A percentile compares a stretch with the other conserved stretches of the same genome.
phyloP scores from a whole-genome alignment of 2,888 invertebrate species.

The Chloroclysta siterata region DNA sequence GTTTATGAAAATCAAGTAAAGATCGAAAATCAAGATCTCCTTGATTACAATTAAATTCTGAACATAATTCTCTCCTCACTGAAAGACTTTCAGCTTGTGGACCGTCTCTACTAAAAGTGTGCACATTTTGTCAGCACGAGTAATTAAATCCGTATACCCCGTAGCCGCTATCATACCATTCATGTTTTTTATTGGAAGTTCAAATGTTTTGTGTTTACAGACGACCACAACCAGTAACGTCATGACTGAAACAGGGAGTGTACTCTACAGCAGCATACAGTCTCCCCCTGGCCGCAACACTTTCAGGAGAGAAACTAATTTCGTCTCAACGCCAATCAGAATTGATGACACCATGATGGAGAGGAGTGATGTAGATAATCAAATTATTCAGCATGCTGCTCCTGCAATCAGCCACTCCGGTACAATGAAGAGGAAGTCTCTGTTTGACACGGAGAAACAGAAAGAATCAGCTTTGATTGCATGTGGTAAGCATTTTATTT shows the following conservation, averaged over 20 bases:
- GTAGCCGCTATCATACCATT: too few relatives aligned
- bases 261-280: conserved; percentile 47
- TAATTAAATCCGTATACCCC: too few relatives aligned
- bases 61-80: too few relatives aligned
- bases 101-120: too few relatives aligned
- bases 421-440: conserved; percentile 60
- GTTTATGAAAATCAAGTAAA: too few relatives aligned
- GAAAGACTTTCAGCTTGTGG: too few relatives aligned
- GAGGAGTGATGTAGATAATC: conserved; percentile 47
- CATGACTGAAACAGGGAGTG: conserved; percentile 45
- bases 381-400: conserved; percentile 52
- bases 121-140: too few relatives aligned
- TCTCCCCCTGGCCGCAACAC: conserved; percentile 47
- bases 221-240: conserved; percentile 23
- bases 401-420: conserved; percentile 52
- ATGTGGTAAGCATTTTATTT: conserved; percentile 45
- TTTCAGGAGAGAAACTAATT: conserved; percentile 52
- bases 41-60: too few relatives aligned
- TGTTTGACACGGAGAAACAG: conserved; percentile 52
- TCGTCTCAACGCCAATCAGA: conserved; percentile 50
- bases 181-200: too few relatives aligned
- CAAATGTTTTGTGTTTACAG: conserved; percentile 15
- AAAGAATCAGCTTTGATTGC: conserved; percentile 42
- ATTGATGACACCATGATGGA: conserved; percentile 35
- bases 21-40: too few relatives aligned